Evolutionary conservation across 2,888 invertebrate genomes (phyloP), one percentile per base, ranked within the genome.

Genomic region (Pandemis corylana): DNA sequence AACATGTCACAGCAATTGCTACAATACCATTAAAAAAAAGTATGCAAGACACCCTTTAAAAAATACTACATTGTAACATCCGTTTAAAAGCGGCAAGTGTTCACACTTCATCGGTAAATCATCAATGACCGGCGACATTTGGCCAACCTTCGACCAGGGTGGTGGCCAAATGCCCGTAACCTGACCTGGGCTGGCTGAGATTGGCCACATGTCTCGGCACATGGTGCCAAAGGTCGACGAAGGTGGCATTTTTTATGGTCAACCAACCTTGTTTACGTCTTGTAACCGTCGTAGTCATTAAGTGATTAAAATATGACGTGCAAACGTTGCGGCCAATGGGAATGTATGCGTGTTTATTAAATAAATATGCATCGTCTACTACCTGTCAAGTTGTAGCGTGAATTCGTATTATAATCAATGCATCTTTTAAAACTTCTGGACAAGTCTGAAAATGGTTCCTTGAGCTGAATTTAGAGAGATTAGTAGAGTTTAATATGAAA

Each of bases 161-260:
- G 92, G 89, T 84, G 86, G 85, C 90, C 91, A 91, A 91, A 92
- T 92, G 90, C 78, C 85, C 84, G 93, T 87, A 93, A 93, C 84
- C 82, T 79, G 90, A 91, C 80, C 82, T 82, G 80, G 81, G 85
- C 85, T 87, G 89, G 87, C 90, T 80, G 90, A 89, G 93, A 94
- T 93, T 93, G 89, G 80, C 86, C 91, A 90, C 84, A 90, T 90
- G 91, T 81, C 81, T 72, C 80, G 80, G 83, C 91, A 91, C 84
- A 90, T 91, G 92, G 86, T 83, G 87, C 84, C 83, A 90, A 92
- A 92, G 93, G 90, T 92, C 92, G 89, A 84, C 88, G 80, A 86
- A 86, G 89, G 89, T 88, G 91, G 88, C 84, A 88, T 86, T 92
- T 93, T 92, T 92, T 91, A 84, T 83, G 68, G 64, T 78, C 82